Conservation (phyloP, 2,113 vertebrate genomes). For the Addax nasomaculatus region DNA sequence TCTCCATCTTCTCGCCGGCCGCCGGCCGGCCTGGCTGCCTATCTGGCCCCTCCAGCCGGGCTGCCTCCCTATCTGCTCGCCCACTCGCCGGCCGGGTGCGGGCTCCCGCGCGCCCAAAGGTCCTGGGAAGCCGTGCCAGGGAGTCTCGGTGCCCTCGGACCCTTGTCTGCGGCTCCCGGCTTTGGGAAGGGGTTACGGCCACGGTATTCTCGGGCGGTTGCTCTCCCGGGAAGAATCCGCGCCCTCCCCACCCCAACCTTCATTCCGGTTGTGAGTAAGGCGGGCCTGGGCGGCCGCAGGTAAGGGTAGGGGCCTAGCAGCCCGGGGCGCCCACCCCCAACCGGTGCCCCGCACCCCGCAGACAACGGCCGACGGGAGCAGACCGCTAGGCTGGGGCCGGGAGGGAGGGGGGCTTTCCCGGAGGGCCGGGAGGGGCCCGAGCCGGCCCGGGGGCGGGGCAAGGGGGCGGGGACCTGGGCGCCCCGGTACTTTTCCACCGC, state of each 20-base stretch:
- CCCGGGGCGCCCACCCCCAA: background rate
- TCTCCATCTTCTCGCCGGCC: background rate
- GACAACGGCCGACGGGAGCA: background rate
- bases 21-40: slow-evolving; percentile 14
- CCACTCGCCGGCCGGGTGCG: background rate
- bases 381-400: background rate
- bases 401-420: background rate
- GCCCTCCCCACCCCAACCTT: background rate
- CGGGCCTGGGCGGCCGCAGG: slow-evolving; percentile 46
- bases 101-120: slow-evolving; percentile 30
- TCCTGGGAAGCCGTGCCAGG: background rate
- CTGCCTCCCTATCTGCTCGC: slow-evolving; percentile 47
- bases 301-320: slow-evolving; percentile 42
- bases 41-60: slow-evolving; percentile 48
- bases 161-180: slow-evolving; percentile 25
- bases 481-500: slow-evolving; percentile 73
- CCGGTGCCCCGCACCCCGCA: background rate
- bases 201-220: background rate
- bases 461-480: slow-evolving; percentile 57
- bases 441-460: slow-evolving; percentile 49
- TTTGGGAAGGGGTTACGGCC: background rate
- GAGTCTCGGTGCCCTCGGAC: background rate
- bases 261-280: background rate
- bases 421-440: slow-evolving; percentile 32
- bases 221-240: background rate